Evolutionary conservation across 2,888 invertebrate species (phyloP), one percentile per base, ranked within the genome.

Genomic region (Coremacera marginata): DNA sequence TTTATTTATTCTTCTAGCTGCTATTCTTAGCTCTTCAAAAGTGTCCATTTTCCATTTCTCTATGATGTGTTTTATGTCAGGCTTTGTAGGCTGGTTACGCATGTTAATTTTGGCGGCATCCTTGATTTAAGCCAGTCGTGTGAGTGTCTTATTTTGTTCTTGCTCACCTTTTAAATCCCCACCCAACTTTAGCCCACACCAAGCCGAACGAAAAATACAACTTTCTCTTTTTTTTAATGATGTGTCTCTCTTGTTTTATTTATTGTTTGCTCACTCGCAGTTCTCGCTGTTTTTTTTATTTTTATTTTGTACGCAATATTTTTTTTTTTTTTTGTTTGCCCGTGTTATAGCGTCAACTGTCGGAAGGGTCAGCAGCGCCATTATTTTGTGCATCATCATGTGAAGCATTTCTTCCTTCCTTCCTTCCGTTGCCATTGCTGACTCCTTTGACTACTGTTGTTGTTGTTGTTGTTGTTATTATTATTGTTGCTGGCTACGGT

Each of bases 391-490:
- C 73, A 74, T 76, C 78, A 52, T 67, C 63, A 51, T 68, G 80
- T 82, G 82, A 82, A 82, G 79, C 82, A 81, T 82, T 82, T 81
- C 82, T 82, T 82, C 81, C 81, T 82, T 82, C 82, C 82, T 81
- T 82, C 82, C 82, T 75, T 78, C 79, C 73, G n/a, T 74, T 27
- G 19, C 55, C 25, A 34, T 22, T 44, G 31, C 4, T 34, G 49
- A 34, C 68, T 74, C 27, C 52, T 52, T 14, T 34, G 55, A 55
- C 5, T 65, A n/a, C 34, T 70, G 31, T n/a, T 34, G 52, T 68
- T 70, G 31, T 49, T 52, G 49, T 70, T 49, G 11, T 70, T 70
- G 49, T 34, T 49, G 37, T n/a, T 49, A 5, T 31, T 37, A 16
- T 37, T 14, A 25, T 19, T 63, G 14, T 57, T 44, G 16, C 60